Evolutionary conservation across 2,113 vertebrate genomes (phyloP).

Genomic region (Gasterosteus aculeatus): DNA sequence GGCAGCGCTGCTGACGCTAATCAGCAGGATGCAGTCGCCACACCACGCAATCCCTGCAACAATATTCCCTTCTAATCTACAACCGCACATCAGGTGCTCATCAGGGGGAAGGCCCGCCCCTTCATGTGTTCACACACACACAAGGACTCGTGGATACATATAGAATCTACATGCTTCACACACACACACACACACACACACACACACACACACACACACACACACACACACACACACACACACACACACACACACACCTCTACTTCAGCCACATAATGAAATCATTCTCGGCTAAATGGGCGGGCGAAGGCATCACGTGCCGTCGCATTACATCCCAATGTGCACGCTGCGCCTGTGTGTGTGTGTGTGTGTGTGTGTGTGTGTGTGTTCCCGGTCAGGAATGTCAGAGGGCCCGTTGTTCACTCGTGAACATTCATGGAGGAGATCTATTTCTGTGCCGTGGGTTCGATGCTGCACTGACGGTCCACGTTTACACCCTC

Average conservation of each 20-base stretch:
- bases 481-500: conserved; percentile 25
- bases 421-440: conserved; percentile 14
- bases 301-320: conserved; percentile 65
- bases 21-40: too few species aligned
- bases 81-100: conserved; percentile 1
- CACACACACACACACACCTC: conserved; percentile 19
- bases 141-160: background rate
- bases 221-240: background rate
- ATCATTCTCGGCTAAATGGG: conserved; percentile 66
- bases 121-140: conserved; percentile 21
- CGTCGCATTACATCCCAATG: conserved; percentile 50
- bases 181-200: background rate
- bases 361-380: conserved; percentile 5
- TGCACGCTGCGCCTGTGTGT: conserved; percentile 39
- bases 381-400: background rate
- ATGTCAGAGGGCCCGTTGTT: conserved; percentile 10
- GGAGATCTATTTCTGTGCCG: conserved; percentile 18
- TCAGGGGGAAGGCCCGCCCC: conserved; percentile 11
- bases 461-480: background rate
- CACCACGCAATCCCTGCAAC: background rate
- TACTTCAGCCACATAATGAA: conserved; percentile 69
- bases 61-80: conserved; percentile 5
- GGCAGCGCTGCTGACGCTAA: too few species aligned
- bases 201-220: background rate
- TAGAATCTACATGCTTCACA: background rate